These are phyloP conservation scores for Styela plicata DNA, from an alignment of 23 tunicate genomes.

Conservation along the genomic window DNA sequence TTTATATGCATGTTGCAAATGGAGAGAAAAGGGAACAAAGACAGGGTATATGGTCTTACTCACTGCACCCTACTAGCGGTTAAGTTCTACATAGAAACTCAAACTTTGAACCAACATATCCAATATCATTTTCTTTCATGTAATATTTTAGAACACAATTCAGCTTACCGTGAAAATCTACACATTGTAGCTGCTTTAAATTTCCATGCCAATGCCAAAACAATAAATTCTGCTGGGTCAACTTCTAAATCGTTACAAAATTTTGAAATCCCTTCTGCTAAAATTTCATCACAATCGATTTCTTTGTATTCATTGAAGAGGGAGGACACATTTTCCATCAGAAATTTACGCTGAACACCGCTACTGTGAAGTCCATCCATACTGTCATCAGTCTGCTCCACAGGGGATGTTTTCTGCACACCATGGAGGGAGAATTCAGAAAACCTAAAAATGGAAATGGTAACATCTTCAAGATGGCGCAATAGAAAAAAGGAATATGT, in stretches of 20 bases:
- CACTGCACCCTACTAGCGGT: too few relatives aligned
- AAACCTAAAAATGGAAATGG: slow-evolving; percentile 39
- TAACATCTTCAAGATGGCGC: too few relatives aligned
- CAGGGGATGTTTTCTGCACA: slow-evolving; percentile 77
- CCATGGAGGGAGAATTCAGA: slow-evolving; percentile 82
- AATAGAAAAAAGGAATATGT: too few relatives aligned
- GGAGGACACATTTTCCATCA: neutral
- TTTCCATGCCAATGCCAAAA: slow-evolving; percentile 82
- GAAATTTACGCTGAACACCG: slow-evolving; percentile 8
- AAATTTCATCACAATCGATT: slow-evolving; percentile 31
- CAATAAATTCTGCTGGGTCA: slow-evolving; percentile 77
- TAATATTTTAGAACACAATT: too few relatives aligned
- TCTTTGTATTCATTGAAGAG: slow-evolving; percentile 53
- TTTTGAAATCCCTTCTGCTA: slow-evolving; percentile 58
- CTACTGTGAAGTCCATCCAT: slow-evolving; percentile 5
- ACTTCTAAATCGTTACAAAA: slow-evolving; percentile 73
- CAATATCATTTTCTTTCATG: too few relatives aligned
- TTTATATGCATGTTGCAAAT: too few relatives aligned
- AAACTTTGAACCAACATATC: too few relatives aligned
- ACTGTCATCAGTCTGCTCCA: slow-evolving; percentile 19
- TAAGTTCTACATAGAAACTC: too few relatives aligned
- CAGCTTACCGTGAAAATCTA: slow-evolving; percentile 66
- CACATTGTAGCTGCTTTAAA: slow-evolving; percentile 85
- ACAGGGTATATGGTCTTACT: too few relatives aligned
- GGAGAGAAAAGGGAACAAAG: too few relatives aligned